Conservation (phyloP, 2,888 invertebrate species). For the Ochropleura leucogaster region DNA sequence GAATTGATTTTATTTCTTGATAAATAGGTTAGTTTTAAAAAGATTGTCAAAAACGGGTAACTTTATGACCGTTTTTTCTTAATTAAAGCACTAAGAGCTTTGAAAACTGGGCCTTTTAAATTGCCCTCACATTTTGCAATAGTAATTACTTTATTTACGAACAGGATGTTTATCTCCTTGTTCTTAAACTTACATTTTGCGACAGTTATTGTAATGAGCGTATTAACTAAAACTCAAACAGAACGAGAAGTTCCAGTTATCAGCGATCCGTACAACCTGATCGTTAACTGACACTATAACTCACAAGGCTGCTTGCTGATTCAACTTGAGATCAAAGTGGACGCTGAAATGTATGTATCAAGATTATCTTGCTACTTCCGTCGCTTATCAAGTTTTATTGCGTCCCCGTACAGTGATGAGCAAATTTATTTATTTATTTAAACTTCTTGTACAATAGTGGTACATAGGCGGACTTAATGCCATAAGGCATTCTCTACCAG, state of each 20-base stretch:
- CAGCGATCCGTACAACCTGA: conserved; percentile 11
- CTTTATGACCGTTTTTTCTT: conserved; percentile 1
- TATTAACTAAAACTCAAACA: neutral
- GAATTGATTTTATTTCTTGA: too few relatives aligned
- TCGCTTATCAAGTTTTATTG: conserved; percentile 49
- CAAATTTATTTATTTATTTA: too few relatives aligned
- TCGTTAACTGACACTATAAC: conserved; percentile 24
- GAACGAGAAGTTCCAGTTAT: conserved; percentile 17
- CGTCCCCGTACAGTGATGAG: conserved; percentile 18
- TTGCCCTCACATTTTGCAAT: neutral
- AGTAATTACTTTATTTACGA: too few relatives aligned
- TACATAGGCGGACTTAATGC: too few relatives aligned
- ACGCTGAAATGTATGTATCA: conserved; percentile 44
- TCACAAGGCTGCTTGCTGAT: conserved; percentile 34
- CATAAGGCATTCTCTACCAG: too few relatives aligned
- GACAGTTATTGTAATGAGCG: too few relatives aligned
- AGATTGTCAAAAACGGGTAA: neutral
- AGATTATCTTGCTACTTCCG: conserved; percentile 62
- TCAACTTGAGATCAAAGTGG: conserved; percentile 48
- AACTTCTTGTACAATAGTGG: too few relatives aligned
- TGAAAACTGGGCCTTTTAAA: neutral
- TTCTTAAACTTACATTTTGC: too few relatives aligned
- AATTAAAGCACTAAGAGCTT: too few relatives aligned
- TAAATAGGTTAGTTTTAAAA: too few relatives aligned
- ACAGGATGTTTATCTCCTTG: too few relatives aligned